Percentiles rank a stretch among this genome's conserved stretches.
phyloP scores from a whole-genome alignment of 2,797 vertebrate genomes.

The Melopsittacus undulatus region DNA sequence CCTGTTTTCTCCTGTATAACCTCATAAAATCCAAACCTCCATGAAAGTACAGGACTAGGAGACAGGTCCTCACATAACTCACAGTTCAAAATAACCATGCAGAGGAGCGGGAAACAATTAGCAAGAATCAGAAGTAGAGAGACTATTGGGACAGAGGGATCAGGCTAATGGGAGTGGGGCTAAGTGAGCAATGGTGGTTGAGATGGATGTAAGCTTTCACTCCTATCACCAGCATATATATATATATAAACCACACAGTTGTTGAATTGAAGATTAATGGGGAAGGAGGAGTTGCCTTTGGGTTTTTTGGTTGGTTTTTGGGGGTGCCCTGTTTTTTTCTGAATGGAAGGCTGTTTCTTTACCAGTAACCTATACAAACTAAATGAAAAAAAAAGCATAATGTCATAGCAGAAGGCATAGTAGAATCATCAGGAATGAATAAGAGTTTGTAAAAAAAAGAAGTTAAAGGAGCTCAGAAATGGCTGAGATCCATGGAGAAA shows the following conservation, averaged over 20 bases:
- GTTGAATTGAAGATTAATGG: neutral
- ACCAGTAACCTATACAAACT: neutral
- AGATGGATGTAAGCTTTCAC: neutral
- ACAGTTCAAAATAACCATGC: neutral
- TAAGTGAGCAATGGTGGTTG: neutral
- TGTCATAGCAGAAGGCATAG: neutral
- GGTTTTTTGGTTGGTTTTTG: neutral
- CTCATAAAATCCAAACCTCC: neutral
- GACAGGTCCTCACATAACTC: neutral
- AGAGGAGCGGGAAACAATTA: neutral
- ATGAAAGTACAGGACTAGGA: neutral
- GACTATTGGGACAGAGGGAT: neutral
- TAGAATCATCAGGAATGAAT: neutral
- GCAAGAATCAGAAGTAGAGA: neutral
- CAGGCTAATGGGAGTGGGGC: neutral
- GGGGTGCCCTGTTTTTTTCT: neutral
- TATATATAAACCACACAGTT: neutral
- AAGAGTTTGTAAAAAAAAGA: neutral
- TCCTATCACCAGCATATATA: neutral
- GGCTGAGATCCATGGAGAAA: neutral
- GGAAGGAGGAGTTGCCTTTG: neutral
- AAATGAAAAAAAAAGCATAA: neutral
- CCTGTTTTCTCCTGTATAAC: neutral
- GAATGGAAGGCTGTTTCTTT: neutral
- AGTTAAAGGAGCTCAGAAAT: neutral